Conservation (phyloP, 2,888 invertebrate genomes). For the Microctonus brassicae region DNA sequence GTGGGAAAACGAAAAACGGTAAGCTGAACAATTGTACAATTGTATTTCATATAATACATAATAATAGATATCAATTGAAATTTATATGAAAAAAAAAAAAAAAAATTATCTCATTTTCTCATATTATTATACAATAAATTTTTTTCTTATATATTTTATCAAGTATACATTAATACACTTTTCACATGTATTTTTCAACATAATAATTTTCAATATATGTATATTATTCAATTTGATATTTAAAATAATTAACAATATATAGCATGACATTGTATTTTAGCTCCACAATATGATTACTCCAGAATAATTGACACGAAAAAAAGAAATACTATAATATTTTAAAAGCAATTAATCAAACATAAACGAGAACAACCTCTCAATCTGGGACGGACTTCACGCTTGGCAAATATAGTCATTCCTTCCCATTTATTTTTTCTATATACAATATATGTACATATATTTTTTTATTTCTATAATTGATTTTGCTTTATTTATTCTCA, state of each 20-base stretch:
- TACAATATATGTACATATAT: no score
- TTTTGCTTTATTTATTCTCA: constrained; percentile 5
- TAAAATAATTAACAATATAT: no score
- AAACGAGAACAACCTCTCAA: constrained; percentile 22
- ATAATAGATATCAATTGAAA: no score
- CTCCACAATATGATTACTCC: neutral
- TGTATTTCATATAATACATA: neutral
- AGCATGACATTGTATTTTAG: neutral
- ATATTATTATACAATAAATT: constrained; percentile 7
- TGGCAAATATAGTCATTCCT: constrained; percentile 26
- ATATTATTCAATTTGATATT: no score
- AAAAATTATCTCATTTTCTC: neutral
- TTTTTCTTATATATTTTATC: constrained; percentile 9
- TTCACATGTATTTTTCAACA: neutral
- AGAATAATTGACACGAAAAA: neutral
- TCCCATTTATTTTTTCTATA: neutral
- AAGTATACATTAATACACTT: constrained; percentile 10
- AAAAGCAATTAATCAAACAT: neutral
- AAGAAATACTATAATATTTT: neutral
- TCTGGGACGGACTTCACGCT: constrained; percentile 65
- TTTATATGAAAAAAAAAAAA: no score
- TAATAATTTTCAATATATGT: neutral
- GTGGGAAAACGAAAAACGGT: neutral
- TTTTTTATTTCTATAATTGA: no score
- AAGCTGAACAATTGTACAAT: constrained; percentile 10